A percentile compares a stretch with the other conserved stretches of the same genome.
Evolutionary conservation across 2,113 vertebrate species (phyloP).

Genomic region (Brachyhypopomus occidentalis): DNA sequence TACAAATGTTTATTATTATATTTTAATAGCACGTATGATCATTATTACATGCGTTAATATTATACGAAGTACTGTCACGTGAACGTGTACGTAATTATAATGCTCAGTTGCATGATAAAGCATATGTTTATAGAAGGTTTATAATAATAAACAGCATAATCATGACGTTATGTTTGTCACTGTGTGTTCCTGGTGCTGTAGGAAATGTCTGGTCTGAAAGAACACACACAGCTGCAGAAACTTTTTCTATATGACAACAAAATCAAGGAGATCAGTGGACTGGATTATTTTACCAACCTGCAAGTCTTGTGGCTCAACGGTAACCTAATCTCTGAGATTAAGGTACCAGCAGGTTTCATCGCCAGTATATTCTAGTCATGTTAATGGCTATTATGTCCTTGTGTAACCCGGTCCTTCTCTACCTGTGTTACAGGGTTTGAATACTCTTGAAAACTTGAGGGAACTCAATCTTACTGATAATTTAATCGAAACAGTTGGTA

Average conservation of each 20-base stretch:
- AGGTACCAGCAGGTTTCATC: conserved; percentile 62
- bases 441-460: conserved; percentile 74
- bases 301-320: conserved; percentile 81
- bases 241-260: conserved; percentile 82
- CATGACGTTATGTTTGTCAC: too few relatives aligned
- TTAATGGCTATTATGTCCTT: not conserved
- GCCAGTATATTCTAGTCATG: not conserved
- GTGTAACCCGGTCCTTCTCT: not conserved
- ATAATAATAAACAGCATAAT: too few relatives aligned
- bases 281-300: conserved; percentile 71
- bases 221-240: conserved; percentile 76
- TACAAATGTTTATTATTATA: too few relatives aligned
- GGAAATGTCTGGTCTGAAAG: conserved; percentile 77
- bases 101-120: too few relatives aligned
- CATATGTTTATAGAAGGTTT: too few relatives aligned
- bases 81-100: too few relatives aligned
- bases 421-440: conserved; percentile 73
- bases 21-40: too few relatives aligned
- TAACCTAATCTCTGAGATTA: conserved; percentile 76
- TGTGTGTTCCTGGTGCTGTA: conserved; percentile 48
- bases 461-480: conserved; percentile 86
- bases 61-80: too few relatives aligned
- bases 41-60: not conserved
- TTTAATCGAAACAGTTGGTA: conserved; percentile 78
- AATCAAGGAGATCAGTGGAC: conserved; percentile 77